These are phyloP conservation scores for Aporophyla lueneburgensis DNA, from an alignment of 2,888 invertebrate genomes.

Conservation along the genomic window DNA sequence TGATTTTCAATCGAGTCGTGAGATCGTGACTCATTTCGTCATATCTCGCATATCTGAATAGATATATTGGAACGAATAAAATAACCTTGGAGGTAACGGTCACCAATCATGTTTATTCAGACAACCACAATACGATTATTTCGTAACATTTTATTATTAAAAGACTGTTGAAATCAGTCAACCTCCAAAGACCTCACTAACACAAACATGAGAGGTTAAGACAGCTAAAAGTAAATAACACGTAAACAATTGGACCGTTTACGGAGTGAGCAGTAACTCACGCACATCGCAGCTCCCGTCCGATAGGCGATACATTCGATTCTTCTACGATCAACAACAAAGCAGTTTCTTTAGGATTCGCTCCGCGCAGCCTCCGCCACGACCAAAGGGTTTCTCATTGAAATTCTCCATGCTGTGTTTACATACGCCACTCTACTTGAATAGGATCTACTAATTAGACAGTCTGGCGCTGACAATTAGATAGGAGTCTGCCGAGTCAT, in stretches of 20 bases:
- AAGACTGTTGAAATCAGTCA: not conserved
- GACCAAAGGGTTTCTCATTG: constrained; percentile 63
- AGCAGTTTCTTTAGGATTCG: constrained; percentile 76
- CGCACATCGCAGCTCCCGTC: constrained; percentile 45
- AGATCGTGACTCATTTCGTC: constrained; percentile 34
- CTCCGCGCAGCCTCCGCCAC: constrained; percentile 52
- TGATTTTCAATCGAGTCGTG: constrained; percentile 34
- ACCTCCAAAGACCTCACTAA: constrained; percentile 6
- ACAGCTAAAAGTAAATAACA: constrained; percentile 32
- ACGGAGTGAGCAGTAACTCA: constrained; percentile 57
- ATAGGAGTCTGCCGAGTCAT: not conserved
- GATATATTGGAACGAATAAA: not conserved
- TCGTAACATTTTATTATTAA: not conserved
- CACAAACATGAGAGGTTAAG: constrained; percentile 1
- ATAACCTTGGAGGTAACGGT: constrained; percentile 10
- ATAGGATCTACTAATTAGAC: constrained; percentile 21
- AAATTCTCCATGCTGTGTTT: constrained; percentile 60
- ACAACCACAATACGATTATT: not conserved
- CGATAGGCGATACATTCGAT: constrained; percentile 63
- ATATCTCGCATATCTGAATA: not conserved
- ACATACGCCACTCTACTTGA: constrained; percentile 41
- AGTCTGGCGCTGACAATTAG: not conserved
- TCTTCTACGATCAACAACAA: constrained; percentile 71
- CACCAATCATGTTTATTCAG: constrained; percentile 5
- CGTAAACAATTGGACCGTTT: constrained; percentile 43